Base-by-base conservation (phyloP, 2,113 vertebrate species). In the Coturnix japonica region DNA sequence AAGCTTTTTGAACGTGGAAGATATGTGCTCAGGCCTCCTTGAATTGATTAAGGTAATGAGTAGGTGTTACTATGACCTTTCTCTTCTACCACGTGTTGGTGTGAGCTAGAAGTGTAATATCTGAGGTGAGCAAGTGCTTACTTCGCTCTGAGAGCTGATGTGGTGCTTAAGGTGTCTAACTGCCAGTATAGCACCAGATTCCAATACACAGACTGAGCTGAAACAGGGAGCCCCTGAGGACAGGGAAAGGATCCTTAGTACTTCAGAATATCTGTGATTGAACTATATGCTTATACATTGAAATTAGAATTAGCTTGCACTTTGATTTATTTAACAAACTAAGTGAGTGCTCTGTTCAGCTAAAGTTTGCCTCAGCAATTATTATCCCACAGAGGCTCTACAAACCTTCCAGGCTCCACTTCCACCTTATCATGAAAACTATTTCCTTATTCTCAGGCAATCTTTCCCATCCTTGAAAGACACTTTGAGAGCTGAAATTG, bases 251-350 rank as follows among this genome's bases (percentile, higher is more conserved):
- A 81, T 94, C 69, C 35, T 85, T 73, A 85, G 41, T 79, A 82
- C 22, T 39, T 73, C 47, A 72, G 35, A 86, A 18, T 82, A 70
- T 49, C 44, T 89, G 9, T 63, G 60, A 25, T 63, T 63, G 23
- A 92, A 54, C 33, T 91, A 8, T 13, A 23, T 15, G 19, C 77
- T 91, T 79, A 81, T 6, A 51, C 57, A 85, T 89, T 87, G 83
- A 93, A 93, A 75, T 87, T 51, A 65, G 86, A 94, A 93, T 76
- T 89, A 67, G 22, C 80, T 86, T 81, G 56, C 81, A 49, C 84
- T 91, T 92, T 91, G 46, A 89, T 94, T 94, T 95, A 92, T 97
- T 95, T 91, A 93, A 91, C 82, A 92, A 85, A 91, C 79, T 69
- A 20, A 89, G 64, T 47, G 75, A 93, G 43, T 69, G 51, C 49